A percentile compares a stretch with the other conserved stretches of the same genome.
These are phyloP conservation scores for Drosophila melanogaster DNA, from an alignment of 1,140 invertebrate species.

Conservation along the genomic window DNA sequence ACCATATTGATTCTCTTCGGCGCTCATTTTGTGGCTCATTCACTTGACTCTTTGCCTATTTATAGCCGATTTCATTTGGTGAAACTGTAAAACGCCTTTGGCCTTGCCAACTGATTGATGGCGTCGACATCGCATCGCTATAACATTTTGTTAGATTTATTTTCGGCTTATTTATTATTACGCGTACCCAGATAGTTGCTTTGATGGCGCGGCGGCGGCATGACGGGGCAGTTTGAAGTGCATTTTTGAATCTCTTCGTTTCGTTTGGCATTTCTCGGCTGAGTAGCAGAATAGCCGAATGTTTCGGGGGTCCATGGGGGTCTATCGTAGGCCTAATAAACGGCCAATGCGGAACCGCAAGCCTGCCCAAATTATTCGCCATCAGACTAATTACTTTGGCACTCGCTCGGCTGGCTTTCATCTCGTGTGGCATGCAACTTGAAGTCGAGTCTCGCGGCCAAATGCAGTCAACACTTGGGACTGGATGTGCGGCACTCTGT, in stretches of 20 bases:
- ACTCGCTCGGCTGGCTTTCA: slow-evolving; percentile 77
- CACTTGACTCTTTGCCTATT: slow-evolving; percentile 76
- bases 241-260: slow-evolving; percentile 54
- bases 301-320: slow-evolving; percentile 4
- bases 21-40: slow-evolving; percentile 58
- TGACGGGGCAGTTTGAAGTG: slow-evolving; percentile 75
- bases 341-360: slow-evolving; percentile 75
- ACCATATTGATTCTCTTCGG: slow-evolving; percentile 23
- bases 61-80: slow-evolving; percentile 66
- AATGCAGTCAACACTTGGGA: slow-evolving; percentile 46
- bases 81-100: slow-evolving; percentile 79
- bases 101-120: slow-evolving; percentile 73
- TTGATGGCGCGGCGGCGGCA: slow-evolving; percentile 59
- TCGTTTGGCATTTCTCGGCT: slow-evolving; percentile 46
- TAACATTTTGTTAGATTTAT: slow-evolving; percentile 71
- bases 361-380: slow-evolving; percentile 72
- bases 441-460: slow-evolving; percentile 17
- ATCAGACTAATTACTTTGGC: slow-evolving; percentile 81
- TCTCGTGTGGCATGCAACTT: slow-evolving; percentile 68
- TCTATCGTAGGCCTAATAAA: slow-evolving; percentile 73
- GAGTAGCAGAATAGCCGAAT: neutral
- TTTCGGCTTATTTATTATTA: slow-evolving; percentile 76
- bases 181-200: slow-evolving; percentile 41
- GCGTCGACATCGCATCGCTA: slow-evolving; percentile 61
- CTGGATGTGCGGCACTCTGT: slow-evolving; percentile 35